These are phyloP conservation scores for Lanius collurio DNA, from an alignment of 2,113 vertebrate genomes.

Conservation along the genomic window DNA sequence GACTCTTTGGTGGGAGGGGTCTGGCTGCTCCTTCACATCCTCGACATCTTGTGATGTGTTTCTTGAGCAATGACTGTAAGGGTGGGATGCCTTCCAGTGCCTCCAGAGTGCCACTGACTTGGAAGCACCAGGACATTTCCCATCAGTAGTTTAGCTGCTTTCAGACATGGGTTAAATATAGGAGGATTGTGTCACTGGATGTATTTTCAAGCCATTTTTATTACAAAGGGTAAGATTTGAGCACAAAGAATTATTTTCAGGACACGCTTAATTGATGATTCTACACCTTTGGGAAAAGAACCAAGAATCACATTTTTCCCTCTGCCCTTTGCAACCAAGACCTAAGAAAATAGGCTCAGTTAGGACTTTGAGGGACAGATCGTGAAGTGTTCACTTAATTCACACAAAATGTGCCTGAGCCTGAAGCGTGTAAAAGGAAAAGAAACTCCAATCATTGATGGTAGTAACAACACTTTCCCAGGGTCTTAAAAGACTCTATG, in stretches of 20 bases:
- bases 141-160: background rate
- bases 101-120: background rate
- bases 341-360: background rate
- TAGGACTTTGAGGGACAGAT: background rate
- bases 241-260: background rate
- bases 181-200: background rate
- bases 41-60: background rate
- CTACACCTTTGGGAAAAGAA: background rate
- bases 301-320: background rate
- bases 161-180: background rate
- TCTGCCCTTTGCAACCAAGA: background rate
- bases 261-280: background rate
- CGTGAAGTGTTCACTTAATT: background rate
- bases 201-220: background rate
- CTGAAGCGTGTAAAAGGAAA: background rate
- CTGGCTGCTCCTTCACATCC: background rate
- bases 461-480: background rate
- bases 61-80: background rate
- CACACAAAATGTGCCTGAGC: background rate
- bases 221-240: background rate
- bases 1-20: background rate
- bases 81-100: fast-evolving
- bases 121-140: background rate
- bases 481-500: background rate
- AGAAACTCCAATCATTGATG: background rate